Evolutionary conservation across 2,113 vertebrate species (phyloP).

Genomic region (Aleadryas rufinucha): DNA sequence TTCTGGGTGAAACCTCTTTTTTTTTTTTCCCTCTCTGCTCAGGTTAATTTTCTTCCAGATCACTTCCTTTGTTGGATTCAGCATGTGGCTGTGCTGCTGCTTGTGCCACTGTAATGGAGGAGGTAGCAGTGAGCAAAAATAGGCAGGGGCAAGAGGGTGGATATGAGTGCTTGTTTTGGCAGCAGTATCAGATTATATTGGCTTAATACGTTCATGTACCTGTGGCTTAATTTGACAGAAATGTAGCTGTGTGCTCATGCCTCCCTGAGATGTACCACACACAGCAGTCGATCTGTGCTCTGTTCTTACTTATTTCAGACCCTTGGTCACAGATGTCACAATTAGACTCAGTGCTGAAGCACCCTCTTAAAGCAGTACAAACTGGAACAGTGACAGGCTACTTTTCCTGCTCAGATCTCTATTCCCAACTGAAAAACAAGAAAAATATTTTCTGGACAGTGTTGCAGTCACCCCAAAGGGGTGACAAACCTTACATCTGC

Average conservation of each 20-base stretch:
- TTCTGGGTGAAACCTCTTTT: not conserved
- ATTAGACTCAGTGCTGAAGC: not conserved
- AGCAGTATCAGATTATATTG: not conserved
- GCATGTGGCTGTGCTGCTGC: not conserved
- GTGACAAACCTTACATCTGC: not conserved
- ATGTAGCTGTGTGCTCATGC: not conserved
- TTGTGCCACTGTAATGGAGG: not conserved
- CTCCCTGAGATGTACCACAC: not conserved
- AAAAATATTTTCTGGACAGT: not conserved
- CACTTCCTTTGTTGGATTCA: not conserved
- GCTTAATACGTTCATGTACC: not conserved
- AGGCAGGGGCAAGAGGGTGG: not conserved
- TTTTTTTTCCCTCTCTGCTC: not conserved
- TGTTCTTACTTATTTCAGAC: not conserved
- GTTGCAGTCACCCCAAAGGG: not conserved
- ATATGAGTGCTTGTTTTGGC: not conserved
- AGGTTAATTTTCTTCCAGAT: not conserved
- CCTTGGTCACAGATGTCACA: not conserved
- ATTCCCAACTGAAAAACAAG: not conserved
- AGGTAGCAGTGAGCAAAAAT: not conserved
- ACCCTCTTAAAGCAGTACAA: not conserved
- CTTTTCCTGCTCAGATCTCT: not conserved
- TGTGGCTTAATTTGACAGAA: constrained; percentile 12
- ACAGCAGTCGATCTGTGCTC: not conserved
- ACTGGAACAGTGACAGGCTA: not conserved